Base-by-base conservation (phyloP, 2,797 vertebrate species). In the Champsocephalus esox region DNA sequence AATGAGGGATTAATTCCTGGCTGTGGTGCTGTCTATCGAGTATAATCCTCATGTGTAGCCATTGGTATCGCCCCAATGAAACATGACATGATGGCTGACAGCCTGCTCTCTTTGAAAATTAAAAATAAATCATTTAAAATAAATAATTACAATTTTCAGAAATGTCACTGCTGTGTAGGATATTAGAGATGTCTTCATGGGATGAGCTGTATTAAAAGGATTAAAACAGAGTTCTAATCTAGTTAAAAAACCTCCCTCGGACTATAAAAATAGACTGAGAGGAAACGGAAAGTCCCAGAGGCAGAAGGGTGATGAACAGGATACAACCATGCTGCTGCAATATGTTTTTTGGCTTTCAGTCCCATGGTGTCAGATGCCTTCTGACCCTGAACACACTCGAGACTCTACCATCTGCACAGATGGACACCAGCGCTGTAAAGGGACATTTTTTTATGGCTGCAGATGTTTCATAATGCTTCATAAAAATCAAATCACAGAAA, bases 1-100 rank as follows among this genome's bases (percentile, higher is more conserved):
- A 90, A 91, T 84, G 79, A 77, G 81, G 84, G 88, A 92, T 91
- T 90, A 81, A 88, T 91, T 92, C 80, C 73, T 87, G 72, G 60
- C 86, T 81, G 77, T 66, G 70, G 62, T 16, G 61, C 85, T 73
- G 64, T 86, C 76, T 78, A 83, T 83, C 75, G 64, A 66, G 45
- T 81, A 75, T 89, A 85, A 91, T 91, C 83, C 87, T 79, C 66
- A 71, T 85, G 83, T 81, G 84, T 79, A 77, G 81, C 66, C 76
- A 79, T 77, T 55, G 60, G 75, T 56, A 61, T 68, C 21, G 45
- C 75, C 68, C 72, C 88, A 89, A 89, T 88, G 78, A 84, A 92
- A 79, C 67, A 62, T 74, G 64, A 65, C 70, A 66, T 41, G 69
- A 77, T 79, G 84, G 79, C 77, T 77, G 85, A 75, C 70, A 67